Conservation (phyloP, 2,113 vertebrate species). For the Pholis gunnellus region DNA sequence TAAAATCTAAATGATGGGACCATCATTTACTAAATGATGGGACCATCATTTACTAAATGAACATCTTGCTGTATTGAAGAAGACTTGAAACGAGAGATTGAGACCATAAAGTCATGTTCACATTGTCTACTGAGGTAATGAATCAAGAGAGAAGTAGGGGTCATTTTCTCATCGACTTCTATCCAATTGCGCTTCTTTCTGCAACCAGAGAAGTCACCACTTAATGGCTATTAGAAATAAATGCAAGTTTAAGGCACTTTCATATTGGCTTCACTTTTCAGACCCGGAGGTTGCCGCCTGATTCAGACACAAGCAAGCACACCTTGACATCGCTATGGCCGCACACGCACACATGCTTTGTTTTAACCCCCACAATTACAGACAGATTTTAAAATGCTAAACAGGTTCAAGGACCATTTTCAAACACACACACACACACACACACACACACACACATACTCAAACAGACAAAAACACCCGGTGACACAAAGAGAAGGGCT, state of each 20-base stretch:
- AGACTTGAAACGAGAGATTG: too few relatives aligned
- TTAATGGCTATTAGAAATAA: background rate
- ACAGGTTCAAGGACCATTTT: slow-evolving; percentile 2
- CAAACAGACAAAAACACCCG: background rate
- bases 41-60: too few relatives aligned
- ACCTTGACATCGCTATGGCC: background rate
- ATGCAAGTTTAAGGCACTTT: background rate
- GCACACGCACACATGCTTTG: background rate
- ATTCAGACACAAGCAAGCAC: background rate
- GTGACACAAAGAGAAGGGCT: slow-evolving; percentile 29
- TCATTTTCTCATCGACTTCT: background rate
- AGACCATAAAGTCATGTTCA: too few relatives aligned
- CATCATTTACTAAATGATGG: too few relatives aligned
- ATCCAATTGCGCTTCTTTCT: background rate
- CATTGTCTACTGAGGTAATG: too few relatives aligned
- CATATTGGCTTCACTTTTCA: background rate
- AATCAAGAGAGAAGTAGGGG: too few relatives aligned
- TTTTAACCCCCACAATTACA: slow-evolving; percentile 5
- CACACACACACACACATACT: background rate
- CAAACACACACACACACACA: background rate
- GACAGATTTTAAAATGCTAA: slow-evolving; percentile 6
- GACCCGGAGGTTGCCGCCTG: background rate
- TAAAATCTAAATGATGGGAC: too few relatives aligned
- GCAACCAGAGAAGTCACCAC: too few relatives aligned
- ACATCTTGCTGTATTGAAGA: too few relatives aligned